A percentile compares a stretch with the other conserved stretches of the same genome.
Evolutionary conservation across 2,797 vertebrate species (phyloP).

Genomic region (Rhynchonycteris naso): DNA sequence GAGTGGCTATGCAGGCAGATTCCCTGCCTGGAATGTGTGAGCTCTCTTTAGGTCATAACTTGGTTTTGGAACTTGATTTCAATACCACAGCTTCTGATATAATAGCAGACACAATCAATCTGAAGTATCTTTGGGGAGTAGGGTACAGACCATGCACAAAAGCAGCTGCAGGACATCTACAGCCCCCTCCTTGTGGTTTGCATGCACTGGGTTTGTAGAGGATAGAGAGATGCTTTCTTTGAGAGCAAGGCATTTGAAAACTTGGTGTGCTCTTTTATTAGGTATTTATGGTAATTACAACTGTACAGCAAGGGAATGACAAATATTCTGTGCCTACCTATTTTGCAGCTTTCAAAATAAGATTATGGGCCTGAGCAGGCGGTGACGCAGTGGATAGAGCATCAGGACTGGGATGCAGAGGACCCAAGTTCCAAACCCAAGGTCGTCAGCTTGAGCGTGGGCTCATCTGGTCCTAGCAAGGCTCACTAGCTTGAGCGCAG

Average conservation of each 20-base stretch:
- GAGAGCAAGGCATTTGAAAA: not conserved
- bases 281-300: not conserved
- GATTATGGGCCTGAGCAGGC: too few relatives aligned
- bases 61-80: not conserved
- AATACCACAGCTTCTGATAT: not conserved
- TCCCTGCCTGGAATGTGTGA: not conserved
- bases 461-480: too few relatives aligned
- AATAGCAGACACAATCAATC: not conserved
- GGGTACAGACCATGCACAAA: not conserved
- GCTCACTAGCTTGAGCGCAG: too few relatives aligned
- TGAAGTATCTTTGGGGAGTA: not conserved
- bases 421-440: too few relatives aligned
- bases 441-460: too few relatives aligned
- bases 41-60: rapidly evolving
- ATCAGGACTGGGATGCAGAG: too few relatives aligned
- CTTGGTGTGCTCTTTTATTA: not conserved
- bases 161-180: not conserved
- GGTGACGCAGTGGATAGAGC: too few relatives aligned
- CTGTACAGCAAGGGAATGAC: not conserved
- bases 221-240: not conserved
- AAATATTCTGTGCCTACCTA: rapidly evolving
- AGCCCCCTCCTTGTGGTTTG: not conserved
- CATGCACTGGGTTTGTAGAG: not conserved
- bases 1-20: not conserved
- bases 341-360: slow-evolving; percentile 42